Base-by-base conservation (phyloP, 2,797 vertebrate species). In the Danio albolineatus region DNA sequence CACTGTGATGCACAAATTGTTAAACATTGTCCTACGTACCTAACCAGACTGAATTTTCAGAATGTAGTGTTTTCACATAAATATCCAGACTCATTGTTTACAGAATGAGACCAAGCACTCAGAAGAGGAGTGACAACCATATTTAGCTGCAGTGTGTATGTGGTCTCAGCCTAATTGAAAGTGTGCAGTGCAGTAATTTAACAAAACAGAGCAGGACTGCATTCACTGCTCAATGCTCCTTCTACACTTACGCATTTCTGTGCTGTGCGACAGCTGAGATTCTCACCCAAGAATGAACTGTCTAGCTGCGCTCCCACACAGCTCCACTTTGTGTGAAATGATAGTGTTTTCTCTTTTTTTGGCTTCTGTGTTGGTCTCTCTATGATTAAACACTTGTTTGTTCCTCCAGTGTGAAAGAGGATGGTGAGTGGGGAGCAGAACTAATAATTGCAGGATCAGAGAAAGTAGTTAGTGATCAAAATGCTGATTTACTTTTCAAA, bases 351-450 rank as follows among this genome's bases (percentile, higher is more conserved):
- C 21, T 61, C 48, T 61, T 78, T 70, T 78, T 69, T 59, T 69
- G 43, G 28, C 46, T 70, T 61, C 14, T 59, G 62, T 48, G 19
- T 57, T 59, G 64, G 51, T 36, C 74, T 19, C 54, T 70, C 54
- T 53, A 71, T 71, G 66, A 78, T 71, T 78, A 71, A 78, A 78
- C 56, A 61, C 13, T 28, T 78, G 66, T 71, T 67, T 67, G 62
- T 77, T 77, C 53, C 41, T 77, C 41, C 21, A 48, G 10, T n/a
- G 10, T 66, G 75, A 44, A 56, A 67, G 51, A 76, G 10, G 17
- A 10, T 21, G 36, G 28, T 70, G 53, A 61, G 54, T 48, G 41
- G n/a, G 17, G 43, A 60, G 65, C 54, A 70, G 43, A 46, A 3
- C 12, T n/a, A 14, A 44, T 78, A 70, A 78, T 53, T 71, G 36